Percentiles rank a stretch among this genome's conserved stretches.
Evolutionary conservation across 2,888 invertebrate species (phyloP).

Genomic region (Melanotus villosus): DNA sequence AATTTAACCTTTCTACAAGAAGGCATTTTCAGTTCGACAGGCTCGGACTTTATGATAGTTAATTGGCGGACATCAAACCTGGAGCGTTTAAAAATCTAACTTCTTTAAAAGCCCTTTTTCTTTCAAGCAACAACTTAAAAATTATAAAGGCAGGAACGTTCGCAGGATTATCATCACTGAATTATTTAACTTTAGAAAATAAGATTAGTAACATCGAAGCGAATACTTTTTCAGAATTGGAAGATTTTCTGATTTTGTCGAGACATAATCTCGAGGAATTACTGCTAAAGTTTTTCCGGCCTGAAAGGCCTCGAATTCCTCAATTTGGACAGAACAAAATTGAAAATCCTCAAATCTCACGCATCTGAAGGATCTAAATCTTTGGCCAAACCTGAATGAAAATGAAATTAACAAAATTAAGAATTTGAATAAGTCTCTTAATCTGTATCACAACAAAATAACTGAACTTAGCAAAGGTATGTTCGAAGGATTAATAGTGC

Average conservation of each 20-base stretch:
- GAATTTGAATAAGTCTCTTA: conserved; percentile 10
- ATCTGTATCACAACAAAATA: conserved; percentile 27
- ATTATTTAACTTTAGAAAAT: conserved; percentile 5
- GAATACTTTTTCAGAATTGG: neutral
- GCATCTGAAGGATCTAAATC: conserved; percentile 9
- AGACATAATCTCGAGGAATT: conserved; percentile 4
- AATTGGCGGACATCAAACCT: neutral
- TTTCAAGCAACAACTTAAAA: conserved; percentile 1
- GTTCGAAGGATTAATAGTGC: conserved; percentile 27
- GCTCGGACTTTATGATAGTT: neutral
- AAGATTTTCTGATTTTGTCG: conserved; percentile 3
- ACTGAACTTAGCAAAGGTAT: conserved; percentile 1
- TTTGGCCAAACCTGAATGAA: conserved; percentile 16
- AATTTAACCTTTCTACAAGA: neutral
- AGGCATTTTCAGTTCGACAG: neutral
- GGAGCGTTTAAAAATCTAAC: conserved; percentile 17
- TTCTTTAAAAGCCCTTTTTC: neutral
- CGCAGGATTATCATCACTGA: neutral
- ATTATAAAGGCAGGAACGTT: neutral
- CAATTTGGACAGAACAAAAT: conserved; percentile 15
- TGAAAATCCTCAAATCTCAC: neutral
- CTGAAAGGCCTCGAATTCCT: neutral
- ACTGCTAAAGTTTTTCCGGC: neutral
- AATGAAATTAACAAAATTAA: conserved; percentile 27
- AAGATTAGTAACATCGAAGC: neutral